These are phyloP conservation scores for Dasyornis broadbenti DNA, from an alignment of 2,113 vertebrate genomes.

Conservation along the genomic window DNA sequence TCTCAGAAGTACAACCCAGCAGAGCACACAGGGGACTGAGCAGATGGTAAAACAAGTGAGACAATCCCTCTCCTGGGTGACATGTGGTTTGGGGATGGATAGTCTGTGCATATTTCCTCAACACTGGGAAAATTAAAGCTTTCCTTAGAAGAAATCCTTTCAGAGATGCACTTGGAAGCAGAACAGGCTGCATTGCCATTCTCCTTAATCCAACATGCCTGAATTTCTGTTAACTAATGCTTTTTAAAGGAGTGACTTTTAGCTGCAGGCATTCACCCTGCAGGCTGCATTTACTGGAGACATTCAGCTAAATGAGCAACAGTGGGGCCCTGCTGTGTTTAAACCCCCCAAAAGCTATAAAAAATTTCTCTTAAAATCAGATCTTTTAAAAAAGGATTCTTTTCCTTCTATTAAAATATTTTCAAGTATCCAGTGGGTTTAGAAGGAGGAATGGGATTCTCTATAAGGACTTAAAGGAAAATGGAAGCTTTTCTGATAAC, in stretches of 20 bases:
- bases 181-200: neutral
- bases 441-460: neutral
- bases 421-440: neutral
- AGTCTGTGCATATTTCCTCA: neutral
- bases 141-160: neutral
- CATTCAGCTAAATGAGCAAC: neutral
- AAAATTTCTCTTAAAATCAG: neutral
- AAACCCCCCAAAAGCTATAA: neutral
- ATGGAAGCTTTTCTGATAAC: neutral
- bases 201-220: neutral
- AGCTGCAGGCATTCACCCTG: neutral
- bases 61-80: neutral
- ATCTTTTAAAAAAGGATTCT: neutral
- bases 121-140: neutral
- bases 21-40: neutral
- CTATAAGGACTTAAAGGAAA: neutral
- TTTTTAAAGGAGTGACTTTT: neutral
- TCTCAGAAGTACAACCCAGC: neutral
- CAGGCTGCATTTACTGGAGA: neutral
- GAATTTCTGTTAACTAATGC: neutral
- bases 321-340: neutral
- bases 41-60: neutral
- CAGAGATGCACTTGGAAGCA: neutral
- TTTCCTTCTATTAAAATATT: neutral
- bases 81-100: neutral